Evolutionary conservation across 2,797 vertebrate species (phyloP), one percentile per base, ranked within the genome.

Genomic region (Bufotes viridis): DNA sequence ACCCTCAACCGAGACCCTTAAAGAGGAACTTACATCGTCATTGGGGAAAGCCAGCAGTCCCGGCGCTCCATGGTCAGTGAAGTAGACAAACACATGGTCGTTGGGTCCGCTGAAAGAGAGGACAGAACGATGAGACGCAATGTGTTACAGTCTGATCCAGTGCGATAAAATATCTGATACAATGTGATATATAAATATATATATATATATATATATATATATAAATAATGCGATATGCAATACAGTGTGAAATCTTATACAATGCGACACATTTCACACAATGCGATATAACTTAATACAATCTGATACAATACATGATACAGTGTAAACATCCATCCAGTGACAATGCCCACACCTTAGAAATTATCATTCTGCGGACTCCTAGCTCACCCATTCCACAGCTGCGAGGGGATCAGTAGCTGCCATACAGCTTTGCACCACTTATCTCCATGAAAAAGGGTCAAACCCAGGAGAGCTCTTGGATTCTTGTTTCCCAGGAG

Each of bases 21-120:
- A n/a, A 11, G 58, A 22, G 20, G 17, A 2, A 78, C 97, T 97
- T 92, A 99, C 98, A 1, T 99, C 98, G 0, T 96, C 96, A 1
- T 90, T 87, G 2, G 98, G 98, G 90, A 99, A 99, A 29, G 96
- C 97, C 93, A 99, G 90, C 74, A 99, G 89, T 57, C 97, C 98
- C 9, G 97, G 96, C 0, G 95, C 97, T 42, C 98, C 98, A 0
- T 99, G 98, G 84, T 99, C 98, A 0, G 98, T 97, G 93, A 99
- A 99, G 93, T 97, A 99, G 84, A 99, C 94, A 79, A 99, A 99
- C 86, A 99, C 96, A 0, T 99, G 96, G 92, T 99, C 98, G 12
- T 95, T 93, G 84, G 98, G 97, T 3, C 98, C 98, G 0, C 98
- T 99, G 95, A 81, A 92, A 81, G 55, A 81, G 1, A 53, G 17